Conservation (phyloP, 2,888 invertebrate species). For the Coremacera marginata region DNA sequence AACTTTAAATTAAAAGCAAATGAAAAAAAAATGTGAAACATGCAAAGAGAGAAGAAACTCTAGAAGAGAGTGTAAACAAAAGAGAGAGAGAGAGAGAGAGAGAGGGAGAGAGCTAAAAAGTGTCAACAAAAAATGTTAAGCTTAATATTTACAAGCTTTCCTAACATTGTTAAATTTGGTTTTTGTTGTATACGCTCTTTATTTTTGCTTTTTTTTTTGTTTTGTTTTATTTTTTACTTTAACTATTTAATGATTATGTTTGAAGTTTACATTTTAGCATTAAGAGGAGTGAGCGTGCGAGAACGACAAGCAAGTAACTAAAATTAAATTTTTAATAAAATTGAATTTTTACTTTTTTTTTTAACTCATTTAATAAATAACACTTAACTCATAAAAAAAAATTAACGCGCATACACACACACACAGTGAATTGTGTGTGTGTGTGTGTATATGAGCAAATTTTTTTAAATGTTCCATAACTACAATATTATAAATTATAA, state of each 20-base stretch:
- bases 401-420: not conserved
- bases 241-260: conserved; percentile 16
- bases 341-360: not conserved
- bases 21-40: conserved; percentile 27
- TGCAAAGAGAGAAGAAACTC: conserved; percentile 6
- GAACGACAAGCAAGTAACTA: no score
- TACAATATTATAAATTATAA: conserved; percentile 40
- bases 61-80: not conserved
- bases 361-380: not conserved
- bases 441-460: not conserved
- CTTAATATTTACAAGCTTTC: not conserved
- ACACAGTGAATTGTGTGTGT: not conserved
- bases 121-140: no score
- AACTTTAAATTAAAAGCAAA: not conserved
- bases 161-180: not conserved
- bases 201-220: no score
- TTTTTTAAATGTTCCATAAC: not conserved
- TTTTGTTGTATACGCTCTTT: not conserved
- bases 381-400: not conserved
- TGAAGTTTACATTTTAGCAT: conserved; percentile 39
- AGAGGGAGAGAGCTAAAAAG: no score
- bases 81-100: no score
- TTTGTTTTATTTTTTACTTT: not conserved
- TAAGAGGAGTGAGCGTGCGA: conserved; percentile 29
- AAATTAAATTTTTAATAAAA: no score